phyloP scores from a whole-genome alignment of 2,797 vertebrate species.

The Odontamblyopus lacepedii region DNA sequence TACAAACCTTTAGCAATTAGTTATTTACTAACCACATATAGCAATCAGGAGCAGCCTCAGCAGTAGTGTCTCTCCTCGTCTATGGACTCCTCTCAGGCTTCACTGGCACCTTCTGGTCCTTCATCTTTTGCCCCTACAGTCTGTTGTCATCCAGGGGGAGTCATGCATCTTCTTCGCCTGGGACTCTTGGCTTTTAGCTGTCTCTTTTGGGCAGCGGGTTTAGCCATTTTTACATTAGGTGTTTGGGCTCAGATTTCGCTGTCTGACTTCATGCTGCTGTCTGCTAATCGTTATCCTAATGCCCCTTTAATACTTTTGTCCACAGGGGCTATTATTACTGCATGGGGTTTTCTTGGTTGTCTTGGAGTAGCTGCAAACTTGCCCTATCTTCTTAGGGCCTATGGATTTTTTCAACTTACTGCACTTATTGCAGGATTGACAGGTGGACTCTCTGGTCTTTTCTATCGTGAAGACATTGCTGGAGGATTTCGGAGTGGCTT shows the following conservation, averaged over 20 bases:
- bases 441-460: constrained; percentile 84
- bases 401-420: constrained; percentile 81
- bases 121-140: constrained; percentile 54
- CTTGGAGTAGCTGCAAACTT: constrained; percentile 87
- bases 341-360: constrained; percentile 90
- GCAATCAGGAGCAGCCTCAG: constrained; percentile 59
- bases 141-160: constrained; percentile 71
- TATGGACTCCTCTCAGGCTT: constrained; percentile 74
- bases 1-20: constrained; percentile 71
- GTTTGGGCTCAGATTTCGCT: constrained; percentile 86
- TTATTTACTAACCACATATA: constrained; percentile 70
- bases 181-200: constrained; percentile 88
- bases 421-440: constrained; percentile 80
- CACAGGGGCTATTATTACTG: constrained; percentile 79
- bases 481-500: constrained; percentile 86
- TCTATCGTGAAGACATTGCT: constrained; percentile 83
- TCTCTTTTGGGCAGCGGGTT: constrained; percentile 87
- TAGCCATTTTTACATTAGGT: constrained; percentile 85
- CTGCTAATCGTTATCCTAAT: constrained; percentile 80
- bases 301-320: constrained; percentile 82
- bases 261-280: constrained; percentile 84
- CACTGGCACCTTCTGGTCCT: constrained; percentile 73
- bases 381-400: constrained; percentile 81
- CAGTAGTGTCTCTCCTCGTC: constrained; percentile 71
- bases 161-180: constrained; percentile 86